Conservation (phyloP, 2,113 vertebrate genomes). For the Lamprotornis superbus region DNA sequence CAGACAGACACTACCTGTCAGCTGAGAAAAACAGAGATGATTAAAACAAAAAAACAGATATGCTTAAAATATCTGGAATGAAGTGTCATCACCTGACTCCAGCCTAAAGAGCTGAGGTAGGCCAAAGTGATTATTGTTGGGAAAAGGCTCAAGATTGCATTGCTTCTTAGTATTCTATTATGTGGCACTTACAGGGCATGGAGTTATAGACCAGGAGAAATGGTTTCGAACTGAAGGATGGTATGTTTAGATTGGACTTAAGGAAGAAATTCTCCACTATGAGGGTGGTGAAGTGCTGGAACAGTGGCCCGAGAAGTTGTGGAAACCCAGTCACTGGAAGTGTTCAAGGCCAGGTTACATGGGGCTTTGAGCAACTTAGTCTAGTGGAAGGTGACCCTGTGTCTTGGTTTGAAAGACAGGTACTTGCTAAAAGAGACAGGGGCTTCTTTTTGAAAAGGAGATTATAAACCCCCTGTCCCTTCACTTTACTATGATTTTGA, state of each 20-base stretch:
- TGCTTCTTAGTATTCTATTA: neutral
- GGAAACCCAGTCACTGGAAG: neutral
- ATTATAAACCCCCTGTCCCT: no score
- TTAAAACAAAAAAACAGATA: neutral
- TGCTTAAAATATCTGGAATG: neutral
- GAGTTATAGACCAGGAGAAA: neutral
- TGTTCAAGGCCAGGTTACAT: neutral
- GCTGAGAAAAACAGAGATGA: neutral
- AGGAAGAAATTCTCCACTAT: neutral
- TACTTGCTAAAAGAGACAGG: no score
- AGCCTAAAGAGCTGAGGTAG: neutral
- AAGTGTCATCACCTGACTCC: neutral
- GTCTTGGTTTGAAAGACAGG: no score
- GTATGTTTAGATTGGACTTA: neutral
- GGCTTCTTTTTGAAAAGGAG: no score
- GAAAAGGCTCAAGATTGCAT: neutral
- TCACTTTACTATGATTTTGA: no score
- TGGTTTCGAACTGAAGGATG: neutral
- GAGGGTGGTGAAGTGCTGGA: neutral
- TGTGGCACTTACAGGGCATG: neutral
- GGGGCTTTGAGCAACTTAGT: fast-evolving
- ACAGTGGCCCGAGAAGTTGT: neutral
- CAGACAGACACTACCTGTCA: neutral
- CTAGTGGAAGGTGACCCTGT: neutral
- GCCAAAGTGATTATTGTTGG: neutral